Base-by-base conservation (phyloP, 2,113 vertebrate genomes). In the Chionodraco myersi region DNA sequence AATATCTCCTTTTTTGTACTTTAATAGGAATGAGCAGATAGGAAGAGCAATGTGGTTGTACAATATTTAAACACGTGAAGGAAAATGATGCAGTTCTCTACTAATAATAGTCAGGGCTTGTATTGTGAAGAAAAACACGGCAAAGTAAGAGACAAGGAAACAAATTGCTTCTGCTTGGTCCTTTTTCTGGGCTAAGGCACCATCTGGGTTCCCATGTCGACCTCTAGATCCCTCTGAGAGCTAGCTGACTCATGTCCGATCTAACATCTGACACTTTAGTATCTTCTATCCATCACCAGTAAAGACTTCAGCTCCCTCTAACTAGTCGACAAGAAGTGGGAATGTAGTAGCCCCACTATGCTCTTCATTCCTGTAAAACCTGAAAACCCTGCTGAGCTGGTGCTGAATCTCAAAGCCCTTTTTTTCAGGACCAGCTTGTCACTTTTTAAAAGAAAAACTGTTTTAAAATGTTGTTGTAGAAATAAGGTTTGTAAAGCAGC, bases 401-500 rank as follows among this genome's bases (percentile, higher is more conserved):
- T 87, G 86, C 81, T 89, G 84, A 86, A 77, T 89, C 68, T 88
- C 67, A 66, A 80, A 82, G 61, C 67, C 85, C 85, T 12, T 51
- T 85, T 92, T 87, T 87, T 86, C 84, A 88, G 90, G 89, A 88
- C 80, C 88, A 89, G 89, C 90, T 74, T 89, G 86, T 90, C 82
- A 87, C 70, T 90, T 90, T 90, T 90, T 77, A 71, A 89, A 91
- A 85, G 79, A 81, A 61, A 82, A 92, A 73, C 80, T 65, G 63
- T 86, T 91, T 83, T 73, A 89, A 83, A 73, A 84, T 72, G 81
- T 86, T 81, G 84, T 92, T 82, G 87, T 92, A 87, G 77, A 87
- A 87, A 91, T 92, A 88, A 93, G 89, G 90, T 93, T 91, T 88
- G 83, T 83, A 71, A 83, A 86, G 91, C 86, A 88, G 89, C 91